phyloP scores from a whole-genome alignment of 1,140 invertebrate genomes.

The Drosophila truncata region DNA sequence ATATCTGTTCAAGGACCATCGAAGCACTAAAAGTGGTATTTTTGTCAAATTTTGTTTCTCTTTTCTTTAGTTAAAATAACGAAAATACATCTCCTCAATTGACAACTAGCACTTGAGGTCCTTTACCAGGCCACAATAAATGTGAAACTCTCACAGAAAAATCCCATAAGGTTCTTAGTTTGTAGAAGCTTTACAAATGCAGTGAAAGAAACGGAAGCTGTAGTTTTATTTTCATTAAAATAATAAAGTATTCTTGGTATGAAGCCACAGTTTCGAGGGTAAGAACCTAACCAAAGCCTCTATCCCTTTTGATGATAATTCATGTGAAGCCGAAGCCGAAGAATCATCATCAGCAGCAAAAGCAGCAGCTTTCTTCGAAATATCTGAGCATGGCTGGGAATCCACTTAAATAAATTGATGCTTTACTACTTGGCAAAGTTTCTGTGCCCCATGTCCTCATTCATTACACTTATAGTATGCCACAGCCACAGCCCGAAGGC shows the following conservation, averaged over 20 bases:
- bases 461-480: conserved; percentile 60
- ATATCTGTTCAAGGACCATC: conserved; percentile 5
- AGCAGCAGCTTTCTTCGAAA: conserved; percentile 33
- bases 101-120: conserved; percentile 3
- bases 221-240: no score
- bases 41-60: not conserved
- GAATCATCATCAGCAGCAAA: no score
- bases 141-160: not conserved
- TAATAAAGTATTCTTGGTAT: not conserved
- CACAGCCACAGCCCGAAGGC: conserved; percentile 46
- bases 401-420: conserved; percentile 83
- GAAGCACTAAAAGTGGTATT: conserved; percentile 6
- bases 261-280: not conserved
- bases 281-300: not conserved
- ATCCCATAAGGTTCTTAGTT: conserved; percentile 1
- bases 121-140: conserved; percentile 4
- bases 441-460: conserved; percentile 37
- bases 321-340: conserved; percentile 14
- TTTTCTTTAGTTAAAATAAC: not conserved
- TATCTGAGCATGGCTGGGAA: conserved; percentile 55
- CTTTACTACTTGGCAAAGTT: conserved; percentile 65
- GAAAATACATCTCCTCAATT: not conserved
- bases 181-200: not conserved
- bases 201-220: not conserved
- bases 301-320: conserved; percentile 29